Evolutionary conservation across 2,888 invertebrate genomes (phyloP).

Genomic region (Sesamia inferens): DNA sequence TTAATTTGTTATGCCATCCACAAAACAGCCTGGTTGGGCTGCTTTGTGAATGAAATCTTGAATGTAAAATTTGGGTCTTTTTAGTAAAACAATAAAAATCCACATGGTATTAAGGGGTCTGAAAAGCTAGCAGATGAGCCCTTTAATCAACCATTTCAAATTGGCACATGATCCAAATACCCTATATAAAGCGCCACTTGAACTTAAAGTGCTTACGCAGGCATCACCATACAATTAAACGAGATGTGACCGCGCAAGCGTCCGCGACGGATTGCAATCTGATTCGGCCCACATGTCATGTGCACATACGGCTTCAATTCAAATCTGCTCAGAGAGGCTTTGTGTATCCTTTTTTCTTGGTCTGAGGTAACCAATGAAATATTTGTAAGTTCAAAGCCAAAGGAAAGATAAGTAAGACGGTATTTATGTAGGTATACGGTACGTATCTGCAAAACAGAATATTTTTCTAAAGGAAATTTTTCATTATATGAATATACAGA

Average conservation of each 20-base stretch:
- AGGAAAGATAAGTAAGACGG: constrained; percentile 18
- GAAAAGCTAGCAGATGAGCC: too few species aligned
- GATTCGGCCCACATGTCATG: neutral
- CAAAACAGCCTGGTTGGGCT: neutral
- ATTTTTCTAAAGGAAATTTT: neutral
- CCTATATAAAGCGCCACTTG: neutral
- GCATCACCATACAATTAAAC: neutral
- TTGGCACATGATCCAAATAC: too few species aligned
- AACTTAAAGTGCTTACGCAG: neutral
- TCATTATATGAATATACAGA: neutral
- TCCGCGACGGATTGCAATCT: too few species aligned
- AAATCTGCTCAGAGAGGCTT: neutral
- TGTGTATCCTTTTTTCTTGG: constrained; percentile 2
- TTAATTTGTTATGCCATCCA: neutral
- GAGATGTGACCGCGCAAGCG: neutral
- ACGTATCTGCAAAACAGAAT: neutral
- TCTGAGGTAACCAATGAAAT: constrained; percentile 16
- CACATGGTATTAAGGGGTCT: too few species aligned
- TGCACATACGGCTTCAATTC: neutral
- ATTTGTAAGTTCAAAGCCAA: constrained; percentile 20
- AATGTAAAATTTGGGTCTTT: too few species aligned
- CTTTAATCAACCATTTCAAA: neutral
- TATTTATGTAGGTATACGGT: constrained; percentile 3
- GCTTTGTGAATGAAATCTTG: too few species aligned
- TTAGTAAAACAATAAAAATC: too few species aligned